A percentile compares a stretch with the other conserved stretches of the same genome.
Evolutionary conservation across 2,888 invertebrate genomes (phyloP).

Genomic region (Amblyjoppa proteus): DNA sequence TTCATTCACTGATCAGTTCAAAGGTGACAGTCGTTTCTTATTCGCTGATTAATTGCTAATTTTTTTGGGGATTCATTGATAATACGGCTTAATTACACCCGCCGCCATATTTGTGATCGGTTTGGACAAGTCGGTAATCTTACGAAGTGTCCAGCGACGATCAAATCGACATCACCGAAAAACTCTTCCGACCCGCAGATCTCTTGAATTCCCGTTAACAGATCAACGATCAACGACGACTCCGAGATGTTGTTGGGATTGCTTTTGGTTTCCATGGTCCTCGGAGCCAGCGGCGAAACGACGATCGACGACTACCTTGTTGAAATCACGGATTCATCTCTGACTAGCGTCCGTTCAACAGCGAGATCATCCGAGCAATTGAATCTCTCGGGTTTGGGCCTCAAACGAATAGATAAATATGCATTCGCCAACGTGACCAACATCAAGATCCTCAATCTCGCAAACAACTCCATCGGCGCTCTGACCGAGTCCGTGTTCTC

Average conservation of each 20-base stretch:
- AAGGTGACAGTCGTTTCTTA: background rate
- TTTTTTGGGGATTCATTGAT: too few relatives aligned
- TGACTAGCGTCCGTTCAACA: slow-evolving; percentile 58
- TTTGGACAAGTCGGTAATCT: too few relatives aligned
- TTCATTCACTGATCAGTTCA: too few relatives aligned
- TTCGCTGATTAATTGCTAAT: too few relatives aligned
- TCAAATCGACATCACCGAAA: too few relatives aligned
- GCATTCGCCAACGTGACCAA: slow-evolving; percentile 70
- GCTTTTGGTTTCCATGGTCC: slow-evolving; percentile 67
- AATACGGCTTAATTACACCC: too few relatives aligned
- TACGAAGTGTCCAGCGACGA: too few relatives aligned
- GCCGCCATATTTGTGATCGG: too few relatives aligned
- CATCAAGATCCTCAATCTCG: slow-evolving; percentile 70
- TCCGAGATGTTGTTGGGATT: slow-evolving; percentile 54
- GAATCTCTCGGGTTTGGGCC: slow-evolving; percentile 70
- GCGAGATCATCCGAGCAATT: slow-evolving; percentile 32
- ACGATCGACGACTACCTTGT: slow-evolving; percentile 57
- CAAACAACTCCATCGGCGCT: slow-evolving; percentile 70
- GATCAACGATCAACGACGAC: too few relatives aligned
- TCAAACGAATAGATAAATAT: slow-evolving; percentile 67
- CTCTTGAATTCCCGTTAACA: too few relatives aligned
- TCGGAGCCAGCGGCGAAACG: slow-evolving; percentile 24
- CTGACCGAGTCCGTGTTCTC: slow-evolving; percentile 75
- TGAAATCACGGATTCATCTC: slow-evolving; percentile 65
- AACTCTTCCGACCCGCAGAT: too few relatives aligned